phyloP scores from a whole-genome alignment of 92 coral and sea anemone species.

The Hydrozoanthus gracilis region DNA sequence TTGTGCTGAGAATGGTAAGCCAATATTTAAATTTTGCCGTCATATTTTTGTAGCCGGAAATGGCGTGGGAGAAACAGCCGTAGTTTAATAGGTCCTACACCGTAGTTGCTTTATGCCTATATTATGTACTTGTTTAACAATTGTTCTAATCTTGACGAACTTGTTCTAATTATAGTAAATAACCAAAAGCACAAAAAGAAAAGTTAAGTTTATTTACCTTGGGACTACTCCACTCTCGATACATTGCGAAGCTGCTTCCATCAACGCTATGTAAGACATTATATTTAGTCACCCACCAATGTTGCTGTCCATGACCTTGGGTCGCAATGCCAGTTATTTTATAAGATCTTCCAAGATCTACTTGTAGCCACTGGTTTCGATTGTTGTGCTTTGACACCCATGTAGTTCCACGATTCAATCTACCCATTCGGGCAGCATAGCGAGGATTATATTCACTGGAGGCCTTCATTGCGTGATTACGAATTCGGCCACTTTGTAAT shows the following conservation, averaged over 20 bases:
- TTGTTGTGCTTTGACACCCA: slow-evolving; percentile 42
- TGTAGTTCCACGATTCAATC: slow-evolving; percentile 8
- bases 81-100: no score
- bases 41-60: no score
- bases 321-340: slow-evolving; percentile 24
- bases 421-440: slow-evolving; percentile 28
- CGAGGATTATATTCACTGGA: slow-evolving; percentile 19
- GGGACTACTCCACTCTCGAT: slow-evolving; percentile 16
- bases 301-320: background rate
- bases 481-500: slow-evolving; percentile 24
- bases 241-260: slow-evolving; percentile 19
- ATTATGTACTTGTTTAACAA: no score
- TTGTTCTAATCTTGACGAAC: no score
- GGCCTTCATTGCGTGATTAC: slow-evolving; percentile 31
- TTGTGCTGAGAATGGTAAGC: no score
- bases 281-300: slow-evolving; percentile 32
- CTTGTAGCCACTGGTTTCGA: slow-evolving; percentile 26
- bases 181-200: background rate
- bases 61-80: no score
- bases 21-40: no score
- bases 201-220: background rate
- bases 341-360: slow-evolving; percentile 14
- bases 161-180: no score
- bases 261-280: slow-evolving; percentile 2
- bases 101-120: no score